Base-by-base conservation (phyloP, 2,113 vertebrate genomes). In the Cyprinodon variegatus region DNA sequence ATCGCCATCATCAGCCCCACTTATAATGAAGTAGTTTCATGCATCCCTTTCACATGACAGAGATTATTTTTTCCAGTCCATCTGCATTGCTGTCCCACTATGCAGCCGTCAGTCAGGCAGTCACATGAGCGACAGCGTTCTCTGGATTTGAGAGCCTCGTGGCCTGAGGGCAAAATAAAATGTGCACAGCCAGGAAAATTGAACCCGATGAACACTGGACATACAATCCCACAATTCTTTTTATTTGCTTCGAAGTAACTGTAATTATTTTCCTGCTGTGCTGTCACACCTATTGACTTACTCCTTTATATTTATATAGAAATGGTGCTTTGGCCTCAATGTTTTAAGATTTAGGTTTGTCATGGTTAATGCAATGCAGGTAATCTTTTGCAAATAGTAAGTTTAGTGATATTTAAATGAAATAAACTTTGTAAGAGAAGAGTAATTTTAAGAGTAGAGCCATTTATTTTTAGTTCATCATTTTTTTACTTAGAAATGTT, bases 111-210 rank as follows among this genome's bases (percentile, higher is more conserved):
- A 14, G 29, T 37, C 38, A 17, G 17, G 13, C n/a, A 4, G 13
- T 22, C 20, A 37, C 22, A 50, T 67, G 41, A 12, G 50, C 50
- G 50, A 66, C 41, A 46, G 17, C 10, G 45, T 37, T 50, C 45
- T 37, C 45, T 29, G 20, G 10, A 37, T 12, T 20, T 11, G 17
- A 39, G 48, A 50, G 46, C 11, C 68, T 40, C 13, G 11, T 40
- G 17, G 50, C 50, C 29, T 65, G 39, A 43, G 63, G 63, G 39
- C 8, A 65, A 65, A 57, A 65, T 22, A 65, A 65, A 43, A 65
- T 22, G 38, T 40, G 40, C 40, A 65, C 17, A 43, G 12, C n/a
- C 20, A 12, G 39, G 20, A 22, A 40, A 41, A 41, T 20, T 41
- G 10, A 64, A 64, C 2, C 1, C 10, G 12, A 4, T 20, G 15